Base-by-base conservation (phyloP, 2,113 vertebrate species). In the Triplophysa tibetana region DNA sequence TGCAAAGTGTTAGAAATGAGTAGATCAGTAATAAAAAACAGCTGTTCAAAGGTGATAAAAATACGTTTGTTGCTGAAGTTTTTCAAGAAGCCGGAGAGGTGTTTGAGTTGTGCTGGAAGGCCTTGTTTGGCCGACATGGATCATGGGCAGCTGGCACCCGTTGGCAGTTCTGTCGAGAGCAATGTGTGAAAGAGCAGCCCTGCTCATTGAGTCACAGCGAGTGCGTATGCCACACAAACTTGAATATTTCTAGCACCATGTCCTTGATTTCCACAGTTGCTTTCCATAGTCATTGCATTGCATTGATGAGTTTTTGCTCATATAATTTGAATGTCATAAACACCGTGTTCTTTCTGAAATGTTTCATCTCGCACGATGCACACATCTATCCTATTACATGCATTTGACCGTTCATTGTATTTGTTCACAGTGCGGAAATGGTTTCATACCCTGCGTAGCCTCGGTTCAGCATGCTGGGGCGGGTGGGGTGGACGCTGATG, bases 401-500 rank as follows among this genome's bases (percentile, higher is more conserved):
- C 11, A 61, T 74, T 74, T 74, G 11, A 58, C 23, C 70, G 17
- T 24, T 61, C 72, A 66, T 65, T 77, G 62, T 77, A 23, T 45
- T 65, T 54, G 45, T 26, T 48, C 23, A 61, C 33, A 62, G 19
- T 75, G 72, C 41, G 43, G 8, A 11, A n/a, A 75, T 6, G 33
- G 33, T 65, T 58, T 43, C 8, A 52, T 76, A 61, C 62, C 58
- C 60, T 12, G 23, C 50, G 61, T n/a, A 29, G 38, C 23, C 26
- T 48, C 60, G 26, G 43, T 64, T 24, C 79, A 24, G 66, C 76
- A 65, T 77, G 67, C 82, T 70, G 81, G 50, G 67, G 85, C 64
- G 41, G 85, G 70, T 69, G 83, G 48, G 66, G 85, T 48, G 54
- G 85, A 72, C 77, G 79, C 82, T 83, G 84, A 89, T 90, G 83